A percentile compares a stretch with the other conserved stretches of the same genome.
These are phyloP conservation scores for Sinhomidia bicolor DNA, from an alignment of 2,888 invertebrate species.

Conservation along the genomic window DNA sequence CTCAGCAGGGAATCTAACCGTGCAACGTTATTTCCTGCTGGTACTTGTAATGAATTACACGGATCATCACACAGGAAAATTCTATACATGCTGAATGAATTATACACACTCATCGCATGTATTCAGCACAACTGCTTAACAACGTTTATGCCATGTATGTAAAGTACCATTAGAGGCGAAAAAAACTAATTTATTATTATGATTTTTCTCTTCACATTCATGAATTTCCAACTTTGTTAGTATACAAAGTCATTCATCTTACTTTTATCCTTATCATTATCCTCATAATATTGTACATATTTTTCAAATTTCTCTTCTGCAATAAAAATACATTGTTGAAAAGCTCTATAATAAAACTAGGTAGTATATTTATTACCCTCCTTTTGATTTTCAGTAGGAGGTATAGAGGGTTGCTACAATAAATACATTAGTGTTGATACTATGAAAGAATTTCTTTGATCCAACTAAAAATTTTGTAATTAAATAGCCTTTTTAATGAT, in stretches of 20 bases:
- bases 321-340: too few relatives aligned
- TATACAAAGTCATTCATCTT: too few relatives aligned
- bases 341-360: too few relatives aligned
- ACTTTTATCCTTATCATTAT: not conserved
- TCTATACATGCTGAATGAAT: not conserved
- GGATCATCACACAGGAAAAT: conserved; percentile 53
- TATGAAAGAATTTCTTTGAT: not conserved
- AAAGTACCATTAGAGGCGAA: too few relatives aligned
- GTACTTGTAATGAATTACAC: conserved; percentile 64
- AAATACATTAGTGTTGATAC: not conserved
- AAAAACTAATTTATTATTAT: not conserved
- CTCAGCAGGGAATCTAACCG: conserved; percentile 43
- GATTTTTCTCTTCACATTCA: too few relatives aligned
- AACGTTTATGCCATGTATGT: too few relatives aligned
- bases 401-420: not conserved
- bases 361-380: too few relatives aligned
- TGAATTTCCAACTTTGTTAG: too few relatives aligned
- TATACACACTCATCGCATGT: too few relatives aligned
- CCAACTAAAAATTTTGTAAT: not conserved
- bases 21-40: conserved; percentile 47
- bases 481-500: too few relatives aligned
- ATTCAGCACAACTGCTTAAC: too few relatives aligned
- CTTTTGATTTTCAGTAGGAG: too few relatives aligned
- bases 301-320: not conserved
- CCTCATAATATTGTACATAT: not conserved